phyloP scores from a whole-genome alignment of 2,888 invertebrate genomes.

The Rugalucina vietnamica region DNA sequence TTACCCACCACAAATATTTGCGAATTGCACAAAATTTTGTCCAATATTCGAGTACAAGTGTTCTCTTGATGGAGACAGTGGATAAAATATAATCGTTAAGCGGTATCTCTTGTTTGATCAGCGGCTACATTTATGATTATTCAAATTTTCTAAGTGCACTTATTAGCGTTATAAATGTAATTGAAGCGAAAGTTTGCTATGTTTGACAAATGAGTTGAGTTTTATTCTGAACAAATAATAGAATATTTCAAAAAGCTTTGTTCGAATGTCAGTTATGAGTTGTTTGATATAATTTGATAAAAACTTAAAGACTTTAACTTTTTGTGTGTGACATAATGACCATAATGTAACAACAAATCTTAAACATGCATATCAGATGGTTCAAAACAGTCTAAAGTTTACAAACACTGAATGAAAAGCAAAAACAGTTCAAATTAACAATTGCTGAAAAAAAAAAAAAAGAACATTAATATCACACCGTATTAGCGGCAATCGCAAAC shows the following conservation, averaged over 20 bases:
- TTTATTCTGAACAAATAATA: neutral
- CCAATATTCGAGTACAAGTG: neutral
- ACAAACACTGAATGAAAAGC: too few species aligned
- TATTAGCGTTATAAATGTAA: slow-evolving; percentile 8
- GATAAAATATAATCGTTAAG: neutral
- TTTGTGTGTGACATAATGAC: too few species aligned
- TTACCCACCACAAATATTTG: neutral
- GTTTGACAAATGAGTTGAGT: neutral
- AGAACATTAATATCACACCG: too few species aligned
- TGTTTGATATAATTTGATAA: too few species aligned
- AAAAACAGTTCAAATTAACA: too few species aligned
- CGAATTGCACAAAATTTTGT: neutral
- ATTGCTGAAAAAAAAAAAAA: too few species aligned
- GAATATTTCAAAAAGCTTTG: neutral
- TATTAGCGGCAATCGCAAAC: too few species aligned
- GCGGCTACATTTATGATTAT: neutral
- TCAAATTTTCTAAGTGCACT: slow-evolving; percentile 1
- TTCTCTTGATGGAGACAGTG: neutral
- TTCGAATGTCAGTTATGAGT: too few species aligned
- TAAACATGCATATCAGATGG: too few species aligned
- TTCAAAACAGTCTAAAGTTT: too few species aligned
- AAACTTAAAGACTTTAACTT: too few species aligned
- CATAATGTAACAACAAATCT: too few species aligned
- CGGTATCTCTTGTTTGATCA: neutral
- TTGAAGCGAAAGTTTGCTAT: neutral